phyloP scores from a whole-genome alignment of 2,113 vertebrate species.

The Diadophis punctatus region DNA sequence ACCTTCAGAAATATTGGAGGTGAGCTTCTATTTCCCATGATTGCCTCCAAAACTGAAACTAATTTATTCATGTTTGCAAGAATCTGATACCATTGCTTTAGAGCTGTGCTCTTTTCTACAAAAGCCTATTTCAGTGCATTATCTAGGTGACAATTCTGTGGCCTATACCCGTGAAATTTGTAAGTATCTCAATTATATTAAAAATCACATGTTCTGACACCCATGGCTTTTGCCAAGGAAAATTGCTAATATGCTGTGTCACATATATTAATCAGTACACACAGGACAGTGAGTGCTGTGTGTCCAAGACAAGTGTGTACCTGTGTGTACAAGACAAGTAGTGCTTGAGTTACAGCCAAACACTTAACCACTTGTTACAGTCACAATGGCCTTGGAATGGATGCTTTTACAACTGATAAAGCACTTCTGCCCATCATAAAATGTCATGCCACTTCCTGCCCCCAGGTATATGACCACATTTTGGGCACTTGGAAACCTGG shows the following conservation, averaged over 20 bases:
- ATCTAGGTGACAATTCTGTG: neutral
- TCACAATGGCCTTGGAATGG: neutral
- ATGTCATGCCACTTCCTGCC: neutral
- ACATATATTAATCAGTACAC: neutral
- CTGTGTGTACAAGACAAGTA: too few relatives aligned
- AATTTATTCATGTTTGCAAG: neutral
- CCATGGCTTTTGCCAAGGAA: neutral
- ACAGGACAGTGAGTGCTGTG: too few relatives aligned
- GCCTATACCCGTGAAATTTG: neutral
- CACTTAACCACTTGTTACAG: neutral
- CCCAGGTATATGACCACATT: neutral
- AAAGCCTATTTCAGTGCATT: neutral
- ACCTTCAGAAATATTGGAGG: rapidly evolving
- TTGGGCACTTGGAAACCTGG: neutral
- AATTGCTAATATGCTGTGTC: neutral
- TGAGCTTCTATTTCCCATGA: neutral
- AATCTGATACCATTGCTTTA: neutral
- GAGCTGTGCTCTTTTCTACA: neutral
- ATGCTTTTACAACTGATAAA: neutral
- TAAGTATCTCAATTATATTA: neutral
- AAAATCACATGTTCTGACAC: neutral
- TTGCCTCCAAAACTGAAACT: neutral
- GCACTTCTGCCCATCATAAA: neutral
- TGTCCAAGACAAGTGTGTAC: too few relatives aligned
- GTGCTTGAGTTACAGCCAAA: neutral